phyloP scores from a whole-genome alignment of 1,140 invertebrate species.

The Penaeus chinensis region DNA sequence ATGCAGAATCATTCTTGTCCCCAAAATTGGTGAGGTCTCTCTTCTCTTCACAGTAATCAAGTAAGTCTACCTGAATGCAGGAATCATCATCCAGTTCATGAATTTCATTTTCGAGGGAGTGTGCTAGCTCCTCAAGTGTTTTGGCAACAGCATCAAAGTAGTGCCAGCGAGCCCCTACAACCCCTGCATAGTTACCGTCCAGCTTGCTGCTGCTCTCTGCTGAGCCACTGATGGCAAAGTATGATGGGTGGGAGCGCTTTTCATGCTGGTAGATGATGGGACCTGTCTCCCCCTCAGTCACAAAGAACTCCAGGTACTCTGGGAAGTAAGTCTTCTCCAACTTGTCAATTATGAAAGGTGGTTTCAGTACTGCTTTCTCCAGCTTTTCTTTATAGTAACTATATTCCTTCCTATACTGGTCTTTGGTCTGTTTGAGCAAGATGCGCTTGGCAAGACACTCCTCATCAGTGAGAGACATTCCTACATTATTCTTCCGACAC shows the following conservation, averaged over 20 bases:
- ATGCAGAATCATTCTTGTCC: slow-evolving; percentile 5
- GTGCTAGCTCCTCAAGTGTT: slow-evolving; percentile 37
- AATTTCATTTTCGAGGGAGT: slow-evolving; percentile 15
- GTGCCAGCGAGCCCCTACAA: slow-evolving; percentile 45
- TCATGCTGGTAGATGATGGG: slow-evolving; percentile 31
- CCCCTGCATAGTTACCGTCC: neutral
- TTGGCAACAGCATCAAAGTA: slow-evolving; percentile 53
- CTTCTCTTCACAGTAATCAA: slow-evolving; percentile 47
- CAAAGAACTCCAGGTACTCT: slow-evolving; percentile 48
- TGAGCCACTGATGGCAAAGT: slow-evolving; percentile 28
- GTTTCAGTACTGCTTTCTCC: slow-evolving; percentile 49
- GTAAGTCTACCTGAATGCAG: slow-evolving; percentile 37
- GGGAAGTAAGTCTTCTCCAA: slow-evolving; percentile 54
- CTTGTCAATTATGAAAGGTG: slow-evolving; percentile 44
- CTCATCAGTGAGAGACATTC: slow-evolving; percentile 41
- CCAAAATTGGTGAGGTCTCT: slow-evolving; percentile 35
- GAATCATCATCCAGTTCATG: slow-evolving; percentile 39
- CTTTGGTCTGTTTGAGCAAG: slow-evolving; percentile 52
- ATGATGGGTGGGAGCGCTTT: slow-evolving; percentile 38
- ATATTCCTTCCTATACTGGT: slow-evolving; percentile 54
- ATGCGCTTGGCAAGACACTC: slow-evolving; percentile 55
- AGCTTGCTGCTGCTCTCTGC: slow-evolving; percentile 20
- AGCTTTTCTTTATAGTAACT: slow-evolving; percentile 51
- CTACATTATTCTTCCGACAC: slow-evolving; percentile 29
- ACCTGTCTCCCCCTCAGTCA: slow-evolving; percentile 37